Percentiles rank a stretch among this genome's conserved stretches.
Evolutionary conservation across 2,888 invertebrate genomes (phyloP).

Genomic region (Ceratothoa steindachneri): DNA sequence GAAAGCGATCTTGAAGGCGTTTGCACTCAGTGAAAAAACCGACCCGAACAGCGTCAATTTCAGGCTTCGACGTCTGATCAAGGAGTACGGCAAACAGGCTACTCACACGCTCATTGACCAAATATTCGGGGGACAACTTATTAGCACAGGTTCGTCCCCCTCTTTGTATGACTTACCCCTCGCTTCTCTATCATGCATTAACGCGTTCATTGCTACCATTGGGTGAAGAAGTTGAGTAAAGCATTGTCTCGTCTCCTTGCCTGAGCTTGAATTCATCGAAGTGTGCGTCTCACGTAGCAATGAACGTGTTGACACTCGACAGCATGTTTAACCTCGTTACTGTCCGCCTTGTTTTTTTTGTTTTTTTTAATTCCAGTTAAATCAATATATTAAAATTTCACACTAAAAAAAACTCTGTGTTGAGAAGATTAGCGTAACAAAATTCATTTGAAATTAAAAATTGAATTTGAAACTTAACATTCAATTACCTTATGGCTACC

Average conservation of each 20-base stretch:
- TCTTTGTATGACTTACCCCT: constrained; percentile 48
- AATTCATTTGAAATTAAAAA: too few species aligned
- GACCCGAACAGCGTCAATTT: constrained; percentile 69
- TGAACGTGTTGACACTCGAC: too few species aligned
- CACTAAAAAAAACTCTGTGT: neutral
- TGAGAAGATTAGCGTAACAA: too few species aligned
- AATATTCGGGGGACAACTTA: constrained; percentile 87
- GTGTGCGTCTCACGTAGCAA: too few species aligned
- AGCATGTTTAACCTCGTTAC: neutral
- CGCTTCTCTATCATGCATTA: too few species aligned
- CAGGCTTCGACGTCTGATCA: constrained; percentile 57
- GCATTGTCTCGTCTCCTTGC: too few species aligned
- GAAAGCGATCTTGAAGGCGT: constrained; percentile 69
- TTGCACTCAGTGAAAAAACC: constrained; percentile 68
- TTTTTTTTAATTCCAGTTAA: neutral
- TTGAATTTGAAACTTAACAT: too few species aligned
- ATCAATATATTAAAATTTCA: neutral
- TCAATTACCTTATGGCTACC: too few species aligned
- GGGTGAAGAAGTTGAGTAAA: too few species aligned
- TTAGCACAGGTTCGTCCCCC: constrained; percentile 68
- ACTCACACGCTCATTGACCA: constrained; percentile 64
- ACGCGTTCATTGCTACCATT: too few species aligned
- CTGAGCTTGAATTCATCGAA: too few species aligned
- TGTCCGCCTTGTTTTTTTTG: neutral
- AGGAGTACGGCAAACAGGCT: constrained; percentile 77